Conservation (phyloP, 2,113 vertebrate genomes). For the Columba janthina region DNA sequence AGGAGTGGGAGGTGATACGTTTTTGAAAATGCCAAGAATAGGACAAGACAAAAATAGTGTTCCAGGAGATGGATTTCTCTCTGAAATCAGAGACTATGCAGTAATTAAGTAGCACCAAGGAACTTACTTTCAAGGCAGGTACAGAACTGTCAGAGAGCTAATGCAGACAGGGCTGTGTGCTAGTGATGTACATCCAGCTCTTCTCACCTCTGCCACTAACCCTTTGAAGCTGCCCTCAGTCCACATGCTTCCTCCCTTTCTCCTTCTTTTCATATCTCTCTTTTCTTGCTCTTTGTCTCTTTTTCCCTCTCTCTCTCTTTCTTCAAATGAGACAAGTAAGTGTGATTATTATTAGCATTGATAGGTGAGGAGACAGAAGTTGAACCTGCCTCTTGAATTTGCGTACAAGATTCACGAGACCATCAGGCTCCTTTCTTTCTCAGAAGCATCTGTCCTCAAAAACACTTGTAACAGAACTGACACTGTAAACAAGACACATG, state of each 20-base stretch:
- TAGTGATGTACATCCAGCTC: not conserved
- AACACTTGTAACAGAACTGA: not conserved
- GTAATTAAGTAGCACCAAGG: not conserved
- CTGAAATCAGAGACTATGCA: not conserved
- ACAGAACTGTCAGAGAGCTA: not conserved
- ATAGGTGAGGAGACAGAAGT: not conserved
- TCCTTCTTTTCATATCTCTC: not conserved
- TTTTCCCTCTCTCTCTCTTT: not conserved
- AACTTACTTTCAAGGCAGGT: not conserved
- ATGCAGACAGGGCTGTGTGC: not conserved
- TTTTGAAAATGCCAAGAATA: not conserved
- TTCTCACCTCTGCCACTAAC: not conserved
- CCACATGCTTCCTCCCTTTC: not conserved
- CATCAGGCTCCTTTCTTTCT: not conserved
- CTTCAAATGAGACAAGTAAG: not conserved
- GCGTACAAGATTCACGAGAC: not conserved
- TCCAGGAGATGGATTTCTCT: not conserved
- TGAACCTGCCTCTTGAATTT: not conserved
- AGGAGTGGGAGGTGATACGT: not conserved
- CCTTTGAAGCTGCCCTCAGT: not conserved
- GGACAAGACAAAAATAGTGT: not conserved
- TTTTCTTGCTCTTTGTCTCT: no score
- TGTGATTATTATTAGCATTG: not conserved
- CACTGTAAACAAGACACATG: not conserved
- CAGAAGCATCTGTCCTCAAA: not conserved